phyloP scores from a whole-genome alignment of 2,113 vertebrate species.

The Sterrhoptilus dennistouni region DNA sequence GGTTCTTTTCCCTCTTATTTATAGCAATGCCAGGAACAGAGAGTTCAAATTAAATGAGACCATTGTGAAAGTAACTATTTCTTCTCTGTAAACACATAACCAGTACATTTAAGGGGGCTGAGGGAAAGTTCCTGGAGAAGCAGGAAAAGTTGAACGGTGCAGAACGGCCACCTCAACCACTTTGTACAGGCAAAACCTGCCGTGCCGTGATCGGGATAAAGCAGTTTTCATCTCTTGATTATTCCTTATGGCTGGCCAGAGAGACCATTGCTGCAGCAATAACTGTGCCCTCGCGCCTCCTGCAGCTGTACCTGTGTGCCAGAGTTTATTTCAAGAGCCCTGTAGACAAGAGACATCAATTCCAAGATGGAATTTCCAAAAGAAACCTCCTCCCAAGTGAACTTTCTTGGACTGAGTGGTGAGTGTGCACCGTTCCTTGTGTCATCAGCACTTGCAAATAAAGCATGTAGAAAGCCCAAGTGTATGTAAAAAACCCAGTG shows the following conservation, averaged over 20 bases:
- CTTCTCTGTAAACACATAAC: not conserved
- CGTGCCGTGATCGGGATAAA: rapidly evolving
- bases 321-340: not conserved
- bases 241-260: not conserved
- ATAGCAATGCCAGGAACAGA: not conserved
- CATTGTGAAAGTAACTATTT: not conserved
- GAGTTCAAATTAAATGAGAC: not conserved
- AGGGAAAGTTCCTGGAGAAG: not conserved
- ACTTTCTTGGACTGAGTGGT: not conserved
- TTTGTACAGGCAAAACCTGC: not conserved
- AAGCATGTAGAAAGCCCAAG: not conserved
- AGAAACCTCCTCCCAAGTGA: not conserved
- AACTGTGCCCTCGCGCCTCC: too few relatives aligned
- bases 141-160: not conserved
- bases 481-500: not conserved
- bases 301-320: not conserved
- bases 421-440: not conserved
- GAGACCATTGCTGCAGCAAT: not conserved
- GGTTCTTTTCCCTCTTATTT: not conserved
- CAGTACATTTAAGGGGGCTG: not conserved
- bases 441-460: not conserved
- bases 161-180: rapidly evolving
- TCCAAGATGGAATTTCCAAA: not conserved
- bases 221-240: not conserved
- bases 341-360: not conserved